Conservation (phyloP, 2,888 invertebrate species). For the Lasioglossum oenotherae region DNA sequence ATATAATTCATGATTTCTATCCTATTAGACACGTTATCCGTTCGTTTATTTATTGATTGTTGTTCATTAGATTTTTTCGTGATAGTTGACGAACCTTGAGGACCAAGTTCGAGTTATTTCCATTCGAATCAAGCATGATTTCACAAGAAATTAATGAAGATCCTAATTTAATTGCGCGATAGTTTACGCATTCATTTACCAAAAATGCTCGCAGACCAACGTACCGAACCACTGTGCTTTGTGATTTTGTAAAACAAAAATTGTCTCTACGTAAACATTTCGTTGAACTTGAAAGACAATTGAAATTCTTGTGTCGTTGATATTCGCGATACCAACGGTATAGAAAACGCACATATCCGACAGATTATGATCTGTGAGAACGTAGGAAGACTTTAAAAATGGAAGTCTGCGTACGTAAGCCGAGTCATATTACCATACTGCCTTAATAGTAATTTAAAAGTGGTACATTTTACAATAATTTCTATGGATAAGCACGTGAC, state of each 20-base stretch:
- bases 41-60: slow-evolving; percentile 60
- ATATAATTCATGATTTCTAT: slow-evolving; percentile 27
- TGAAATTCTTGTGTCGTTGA: slow-evolving; percentile 28
- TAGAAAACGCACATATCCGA: slow-evolving; percentile 70
- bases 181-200: not conserved
- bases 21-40: slow-evolving; percentile 34
- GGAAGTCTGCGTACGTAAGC: slow-evolving; percentile 72
- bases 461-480: slow-evolving; percentile 71
- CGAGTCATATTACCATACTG: slow-evolving; percentile 83
- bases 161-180: slow-evolving; percentile 9
- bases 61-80: slow-evolving; percentile 37
- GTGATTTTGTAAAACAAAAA: slow-evolving; percentile 16
- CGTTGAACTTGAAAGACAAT: slow-evolving; percentile 17
- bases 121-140: slow-evolving; percentile 17
- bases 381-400: slow-evolving; percentile 25
- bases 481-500: slow-evolving; percentile 58
- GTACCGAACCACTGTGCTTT: slow-evolving; percentile 5
- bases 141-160: not conserved
- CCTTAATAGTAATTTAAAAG: slow-evolving; percentile 82
- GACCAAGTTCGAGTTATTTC: slow-evolving; percentile 59
- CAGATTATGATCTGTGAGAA: slow-evolving; percentile 47
- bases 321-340: slow-evolving; percentile 40
- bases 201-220: slow-evolving; percentile 2
- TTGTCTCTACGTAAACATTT: slow-evolving; percentile 32
- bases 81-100: slow-evolving; percentile 42